These are phyloP conservation scores for Triplophysa tibetana DNA, from an alignment of 2,113 vertebrate species.

Conservation along the genomic window DNA sequence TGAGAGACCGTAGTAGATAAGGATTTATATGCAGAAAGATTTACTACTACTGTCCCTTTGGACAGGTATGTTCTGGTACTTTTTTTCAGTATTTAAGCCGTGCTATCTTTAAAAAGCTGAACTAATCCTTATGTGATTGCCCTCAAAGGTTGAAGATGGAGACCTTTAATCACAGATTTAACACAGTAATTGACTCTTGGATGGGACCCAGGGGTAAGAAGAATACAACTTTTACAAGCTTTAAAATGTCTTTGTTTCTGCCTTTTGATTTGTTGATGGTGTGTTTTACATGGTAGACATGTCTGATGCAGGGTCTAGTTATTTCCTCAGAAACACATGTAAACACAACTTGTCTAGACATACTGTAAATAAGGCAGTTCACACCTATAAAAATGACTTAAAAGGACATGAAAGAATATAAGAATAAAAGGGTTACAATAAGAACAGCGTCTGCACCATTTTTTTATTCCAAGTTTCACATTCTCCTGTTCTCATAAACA, in stretches of 20 bases:
- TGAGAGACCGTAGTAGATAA: background rate
- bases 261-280: background rate
- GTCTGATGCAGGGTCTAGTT: background rate
- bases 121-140: slow-evolving; percentile 35
- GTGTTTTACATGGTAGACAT: background rate
- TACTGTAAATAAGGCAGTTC: no score
- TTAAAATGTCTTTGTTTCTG: background rate
- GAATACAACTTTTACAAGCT: background rate
- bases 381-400: no score
- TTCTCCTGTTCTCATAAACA: no score
- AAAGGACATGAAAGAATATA: no score
- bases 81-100: background rate
- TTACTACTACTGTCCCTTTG: background rate
- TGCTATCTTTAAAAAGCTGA: background rate
- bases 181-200: slow-evolving; percentile 85
- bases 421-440: no score
- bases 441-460: no score
- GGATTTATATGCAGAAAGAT: background rate
- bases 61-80: background rate
- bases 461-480: no score
- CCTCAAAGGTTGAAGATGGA: slow-evolving; percentile 84
- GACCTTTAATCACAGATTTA: slow-evolving; percentile 84
- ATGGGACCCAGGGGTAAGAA: slow-evolving; percentile 91
- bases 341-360: no score
- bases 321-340: no score